Conservation (phyloP, 1,140 invertebrate species). For the Trigoniulus corallinus region DNA sequence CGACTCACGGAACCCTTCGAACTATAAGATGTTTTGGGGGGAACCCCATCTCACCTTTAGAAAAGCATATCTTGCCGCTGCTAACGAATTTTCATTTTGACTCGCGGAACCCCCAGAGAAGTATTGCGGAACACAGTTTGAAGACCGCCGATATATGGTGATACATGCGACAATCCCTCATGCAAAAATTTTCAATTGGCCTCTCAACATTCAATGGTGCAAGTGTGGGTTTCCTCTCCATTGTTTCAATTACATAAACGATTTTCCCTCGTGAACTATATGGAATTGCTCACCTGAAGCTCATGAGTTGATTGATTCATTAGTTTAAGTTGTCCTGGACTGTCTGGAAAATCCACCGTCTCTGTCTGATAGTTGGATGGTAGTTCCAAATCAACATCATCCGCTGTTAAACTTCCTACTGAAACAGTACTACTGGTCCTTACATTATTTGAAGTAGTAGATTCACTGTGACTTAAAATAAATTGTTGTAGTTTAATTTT, state of each 20-base stretch:
- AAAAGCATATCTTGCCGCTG: no score
- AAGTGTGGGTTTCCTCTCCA: no score
- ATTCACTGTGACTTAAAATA: background rate
- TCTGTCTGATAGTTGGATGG: slow-evolving; percentile 11
- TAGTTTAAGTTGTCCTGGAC: slow-evolving; percentile 14
- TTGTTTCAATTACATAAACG: background rate
- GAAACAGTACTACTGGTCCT: background rate
- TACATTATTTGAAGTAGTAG: background rate
- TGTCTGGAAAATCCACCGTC: slow-evolving; percentile 17
- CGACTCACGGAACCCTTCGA: no score
- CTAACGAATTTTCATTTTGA: no score
- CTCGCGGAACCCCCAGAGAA: no score
- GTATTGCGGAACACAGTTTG: no score
- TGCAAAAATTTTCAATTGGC: background rate
- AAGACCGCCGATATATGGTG: no score
- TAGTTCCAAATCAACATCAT: slow-evolving; percentile 5
- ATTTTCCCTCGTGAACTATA: background rate
- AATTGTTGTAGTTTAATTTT: background rate
- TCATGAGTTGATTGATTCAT: slow-evolving; percentile 4
- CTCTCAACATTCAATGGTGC: background rate
- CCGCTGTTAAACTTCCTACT: background rate
- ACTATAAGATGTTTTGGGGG: no score
- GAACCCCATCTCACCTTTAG: no score
- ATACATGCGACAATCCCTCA: background rate
- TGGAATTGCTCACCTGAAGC: background rate